These are phyloP conservation scores for Gadus macrocephalus DNA, from an alignment of 2,113 vertebrate genomes.

Conservation along the genomic window DNA sequence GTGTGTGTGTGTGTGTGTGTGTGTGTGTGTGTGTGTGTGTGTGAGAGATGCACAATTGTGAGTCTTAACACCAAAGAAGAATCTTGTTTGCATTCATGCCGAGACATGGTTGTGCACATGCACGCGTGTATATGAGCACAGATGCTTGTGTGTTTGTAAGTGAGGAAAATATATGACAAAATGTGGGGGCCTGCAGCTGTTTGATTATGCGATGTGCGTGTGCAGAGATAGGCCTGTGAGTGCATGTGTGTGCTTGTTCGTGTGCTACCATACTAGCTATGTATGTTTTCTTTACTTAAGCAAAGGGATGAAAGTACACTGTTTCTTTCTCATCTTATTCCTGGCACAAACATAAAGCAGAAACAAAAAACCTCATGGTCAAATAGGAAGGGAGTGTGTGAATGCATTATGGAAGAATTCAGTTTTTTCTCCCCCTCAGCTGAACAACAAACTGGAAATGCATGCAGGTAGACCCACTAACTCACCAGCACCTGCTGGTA, in stretches of 20 bases:
- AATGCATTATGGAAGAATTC: neutral
- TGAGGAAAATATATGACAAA: neutral
- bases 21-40: too few species aligned
- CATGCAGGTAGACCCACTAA: too few species aligned
- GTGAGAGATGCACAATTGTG: too few species aligned
- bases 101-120: too few species aligned
- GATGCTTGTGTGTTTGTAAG: neutral
- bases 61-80: too few species aligned
- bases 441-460: too few species aligned
- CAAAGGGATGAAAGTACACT: slow-evolving; percentile 28
- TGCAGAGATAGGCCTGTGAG: neutral
- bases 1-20: too few species aligned
- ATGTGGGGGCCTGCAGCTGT: too few species aligned
- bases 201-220: too few species aligned
- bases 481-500: too few species aligned
- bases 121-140: neutral
- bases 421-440: too few species aligned
- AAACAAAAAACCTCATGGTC: neutral
- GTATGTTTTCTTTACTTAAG: slow-evolving; percentile 28
- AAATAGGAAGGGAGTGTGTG: neutral
- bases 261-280: slow-evolving; percentile 10
- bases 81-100: too few species aligned
- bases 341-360: slow-evolving; percentile 9
- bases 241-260: slow-evolving; percentile 6
- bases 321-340: slow-evolving; percentile 35